A percentile compares a stretch with the other conserved stretches of the same genome.
Evolutionary conservation across 2,797 vertebrate species (phyloP).

Genomic region (Oreonectes daqikongensis): DNA sequence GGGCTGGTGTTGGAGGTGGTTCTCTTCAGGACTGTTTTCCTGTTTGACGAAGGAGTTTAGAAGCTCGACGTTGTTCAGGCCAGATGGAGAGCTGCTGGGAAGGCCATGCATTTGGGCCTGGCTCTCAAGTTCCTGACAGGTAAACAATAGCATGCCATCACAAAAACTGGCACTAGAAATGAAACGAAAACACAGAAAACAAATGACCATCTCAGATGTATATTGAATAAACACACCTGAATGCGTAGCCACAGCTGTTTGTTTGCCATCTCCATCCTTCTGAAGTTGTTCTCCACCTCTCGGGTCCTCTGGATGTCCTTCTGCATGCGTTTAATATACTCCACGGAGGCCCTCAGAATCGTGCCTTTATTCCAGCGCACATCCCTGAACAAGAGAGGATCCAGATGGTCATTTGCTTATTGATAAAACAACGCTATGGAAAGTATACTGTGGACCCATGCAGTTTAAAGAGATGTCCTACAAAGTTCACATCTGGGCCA

Average conservation of each 20-base stretch:
- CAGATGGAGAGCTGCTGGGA: constrained; percentile 84
- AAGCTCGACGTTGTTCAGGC: constrained; percentile 81
- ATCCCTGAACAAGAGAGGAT: constrained; percentile 75
- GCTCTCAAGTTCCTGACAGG: constrained; percentile 92
- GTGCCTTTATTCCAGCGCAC: constrained; percentile 99
- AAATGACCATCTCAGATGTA: background rate
- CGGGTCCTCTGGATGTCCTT: constrained; percentile 91
- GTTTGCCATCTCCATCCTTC: constrained; percentile 93
- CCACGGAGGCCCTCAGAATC: constrained; percentile 93
- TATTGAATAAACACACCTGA: constrained; percentile 76
- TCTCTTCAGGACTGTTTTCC: constrained; percentile 84
- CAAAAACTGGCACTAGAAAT: too few relatives aligned
- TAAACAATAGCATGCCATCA: too few relatives aligned
- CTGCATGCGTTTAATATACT: constrained; percentile 98
- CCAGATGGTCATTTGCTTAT: background rate
- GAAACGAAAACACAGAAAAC: too few relatives aligned
- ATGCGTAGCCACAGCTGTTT: constrained; percentile 94
- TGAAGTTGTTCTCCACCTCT: constrained; percentile 93
- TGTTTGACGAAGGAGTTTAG: constrained; percentile 86
- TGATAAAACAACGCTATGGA: background rate
- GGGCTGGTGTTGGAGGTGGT: constrained; percentile 69
- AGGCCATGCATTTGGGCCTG: constrained; percentile 91
- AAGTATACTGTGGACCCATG: background rate
- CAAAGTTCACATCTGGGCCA: background rate
- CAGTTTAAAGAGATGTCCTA: background rate